Base-by-base conservation (phyloP, 2,888 invertebrate genomes). In the Drosophila birchii region DNA sequence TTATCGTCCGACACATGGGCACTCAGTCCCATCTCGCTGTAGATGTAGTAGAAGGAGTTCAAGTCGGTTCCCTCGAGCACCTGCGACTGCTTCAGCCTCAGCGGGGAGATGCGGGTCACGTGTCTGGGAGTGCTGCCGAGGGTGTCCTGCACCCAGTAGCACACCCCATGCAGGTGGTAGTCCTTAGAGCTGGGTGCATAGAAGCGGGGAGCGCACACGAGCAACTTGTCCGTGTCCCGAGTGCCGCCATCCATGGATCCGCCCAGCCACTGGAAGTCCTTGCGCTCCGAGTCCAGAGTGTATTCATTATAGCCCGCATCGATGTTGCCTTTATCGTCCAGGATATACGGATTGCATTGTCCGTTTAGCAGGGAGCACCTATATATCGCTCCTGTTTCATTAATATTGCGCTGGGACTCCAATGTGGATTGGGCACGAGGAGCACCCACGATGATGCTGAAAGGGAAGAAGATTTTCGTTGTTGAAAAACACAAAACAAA, bases 371-470 rank as follows among this genome's bases (percentile, higher is more conserved):
- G 75, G 6, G 89, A 85, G 67, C 94, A 94, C 41, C 93, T 92
- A 85, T 93, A 94, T n/a, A 93, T 92, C 18, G 93, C 93, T n/a
- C 94, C 94, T 6, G 94, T 93, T 86, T 94, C 93, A 51, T 90
- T 89, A 4, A 93, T 81, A 45, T 90, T 79, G 3, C 89, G 79
- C 67, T 93, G 93, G 5, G 85, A 77, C 51, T 90, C 86, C 49
- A 92, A 79, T 0, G 93, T 91, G 8, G 93, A 94, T 83, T 94
- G 94, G 12, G 93, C 93, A 61, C 93, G 92, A 5, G 94, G 94
- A n/a, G 94, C 94, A 41, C 94, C 94, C 71, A 94, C 90, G 39
- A 94, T 82, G 29, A 94, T 58, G 90, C 94, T 94, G 71, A 2
- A 89, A 89, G 3, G 0, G 5, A 26, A 26, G 26, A 26, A 26